Evolutionary conservation across 2,797 vertebrate genomes (phyloP), one percentile per base, ranked within the genome.

Genomic region (Diplodus puntazzo): DNA sequence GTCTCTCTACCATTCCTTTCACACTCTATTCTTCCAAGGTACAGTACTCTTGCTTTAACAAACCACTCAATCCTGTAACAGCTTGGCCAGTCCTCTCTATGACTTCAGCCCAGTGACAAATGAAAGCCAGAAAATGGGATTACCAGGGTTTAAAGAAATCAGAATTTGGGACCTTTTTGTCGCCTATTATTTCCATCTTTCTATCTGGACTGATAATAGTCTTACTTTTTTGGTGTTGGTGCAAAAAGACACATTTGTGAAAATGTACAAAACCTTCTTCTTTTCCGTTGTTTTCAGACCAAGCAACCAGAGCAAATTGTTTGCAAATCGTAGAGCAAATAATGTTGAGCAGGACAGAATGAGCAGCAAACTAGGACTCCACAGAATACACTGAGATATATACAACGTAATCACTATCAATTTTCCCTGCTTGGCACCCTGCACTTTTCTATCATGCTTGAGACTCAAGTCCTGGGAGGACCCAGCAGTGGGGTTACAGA

Each of bases 21-120:
- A 62, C 25, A 46, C 53, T 63, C 25, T 73, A 13, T 76, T 73
- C 23, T 53, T 65, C 14, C 8, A 42, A 13, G 50, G 57, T 60
- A 52, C 18, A 52, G 34, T 13, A 70, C 55, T 58, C 27, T 64
- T 13, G 59, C 45, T 34, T 78, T 50, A 58, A 43, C 53, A 69
- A 75, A 78, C 61, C 48, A 71, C 42, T 77, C 69, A 48, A 62
- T 74, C 54, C 39, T 57, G 27, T 25, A 69, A 43, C 14, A 54
- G 27, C 67, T 74, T 64, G 45, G 4, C 17, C 30, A 11, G 21
- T 54, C 46, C 30, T 55, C 27, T 62, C 34, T 46, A 39, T 43
- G 21, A 2, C 57, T 73, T 65, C 39, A 52, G 65, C 23, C 34
- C 45, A 61, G 23, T 17, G 53, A 65, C 27, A 64, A 76, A 42